Evolutionary conservation across 2,113 vertebrate species (phyloP), one percentile per base, ranked within the genome.

Genomic region (Mustela lutreola): DNA sequence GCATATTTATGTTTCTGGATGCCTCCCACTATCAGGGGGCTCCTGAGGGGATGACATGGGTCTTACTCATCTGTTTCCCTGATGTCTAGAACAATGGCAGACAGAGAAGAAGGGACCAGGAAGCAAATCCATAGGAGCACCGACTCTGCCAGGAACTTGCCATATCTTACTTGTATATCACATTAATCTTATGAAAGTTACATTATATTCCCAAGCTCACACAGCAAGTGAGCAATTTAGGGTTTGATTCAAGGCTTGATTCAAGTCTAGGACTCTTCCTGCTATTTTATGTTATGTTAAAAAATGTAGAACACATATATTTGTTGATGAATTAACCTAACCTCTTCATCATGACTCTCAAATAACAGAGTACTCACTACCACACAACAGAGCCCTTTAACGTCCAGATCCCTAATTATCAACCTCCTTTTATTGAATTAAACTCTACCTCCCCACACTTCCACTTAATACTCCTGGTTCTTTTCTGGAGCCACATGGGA

Each of bases 171-270:
- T 15, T 82, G 50, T 75, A 33, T 39, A 82, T 50, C 63, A 67
- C 70, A 31, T 70, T 79, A 89, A 73, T 45, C 62, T 42, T 67
- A 42, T 6, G 24, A 76, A 80, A 39, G 56, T n/a, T 73, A 21
- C 96, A 86, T 70, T 53, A 45, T 39, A 75, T 45, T 76, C 33
- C 83, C 26, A 93, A 79, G 28, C n/a, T 48, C 83, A 92, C n/a
- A 92, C 9, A 21, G 73, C 36, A 92, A 94, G 11, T 62, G 48
- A 79, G 65, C 4, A 26, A 62, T 89, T 39, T 19, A 21, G n/a
- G 50, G 50, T 70, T 56, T 56, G 31, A 91, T 31, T 81, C 36
- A 28, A 70, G n/a, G n/a, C 12, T 79, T 93, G 26, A 71, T 83
- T 63, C 60, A 89, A 92, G 22, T 88, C 88, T 63, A 36, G 60